These are phyloP conservation scores for Heliconius ismenius DNA, from an alignment of 2,888 invertebrate genomes.

Conservation along the genomic window DNA sequence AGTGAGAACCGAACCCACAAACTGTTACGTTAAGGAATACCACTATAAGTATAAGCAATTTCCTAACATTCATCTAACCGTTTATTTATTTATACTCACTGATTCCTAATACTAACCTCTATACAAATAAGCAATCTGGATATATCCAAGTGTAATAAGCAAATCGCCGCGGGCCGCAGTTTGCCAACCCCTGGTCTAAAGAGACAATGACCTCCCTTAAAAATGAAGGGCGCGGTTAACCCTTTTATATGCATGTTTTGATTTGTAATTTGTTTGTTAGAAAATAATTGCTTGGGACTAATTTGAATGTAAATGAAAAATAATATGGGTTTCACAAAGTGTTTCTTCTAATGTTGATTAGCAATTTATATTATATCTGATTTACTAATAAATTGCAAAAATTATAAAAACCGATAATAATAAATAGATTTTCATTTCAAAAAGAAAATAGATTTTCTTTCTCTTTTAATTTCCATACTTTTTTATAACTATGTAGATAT, in stretches of 20 bases:
- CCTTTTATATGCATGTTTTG: constrained; percentile 49
- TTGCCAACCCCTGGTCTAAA: constrained; percentile 35
- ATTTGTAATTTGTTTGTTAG: constrained; percentile 46
- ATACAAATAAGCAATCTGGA: not conserved
- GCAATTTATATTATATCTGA: not conserved
- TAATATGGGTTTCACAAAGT: not conserved
- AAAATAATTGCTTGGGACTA: constrained; percentile 13
- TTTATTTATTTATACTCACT: not conserved
- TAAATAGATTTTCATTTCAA: too few relatives aligned
- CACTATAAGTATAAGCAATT: too few relatives aligned
- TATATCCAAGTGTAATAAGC: not conserved
- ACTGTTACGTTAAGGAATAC: too few relatives aligned
- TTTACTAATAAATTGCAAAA: not conserved
- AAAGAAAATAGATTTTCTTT: too few relatives aligned
- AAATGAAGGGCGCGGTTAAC: constrained; percentile 48
- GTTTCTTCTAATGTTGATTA: not conserved
- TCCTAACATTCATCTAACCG: not conserved
- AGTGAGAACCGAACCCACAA: too few relatives aligned
- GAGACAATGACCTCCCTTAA: constrained; percentile 46
- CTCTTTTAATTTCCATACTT: too few relatives aligned
- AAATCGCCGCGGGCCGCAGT: constrained; percentile 10
- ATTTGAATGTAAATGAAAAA: constrained; percentile 17
- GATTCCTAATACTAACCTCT: not conserved
- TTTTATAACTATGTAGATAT: too few relatives aligned
- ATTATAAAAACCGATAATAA: not conserved